Conservation (phyloP, 2,113 vertebrate species). For the Mionectes macconnelli region DNA sequence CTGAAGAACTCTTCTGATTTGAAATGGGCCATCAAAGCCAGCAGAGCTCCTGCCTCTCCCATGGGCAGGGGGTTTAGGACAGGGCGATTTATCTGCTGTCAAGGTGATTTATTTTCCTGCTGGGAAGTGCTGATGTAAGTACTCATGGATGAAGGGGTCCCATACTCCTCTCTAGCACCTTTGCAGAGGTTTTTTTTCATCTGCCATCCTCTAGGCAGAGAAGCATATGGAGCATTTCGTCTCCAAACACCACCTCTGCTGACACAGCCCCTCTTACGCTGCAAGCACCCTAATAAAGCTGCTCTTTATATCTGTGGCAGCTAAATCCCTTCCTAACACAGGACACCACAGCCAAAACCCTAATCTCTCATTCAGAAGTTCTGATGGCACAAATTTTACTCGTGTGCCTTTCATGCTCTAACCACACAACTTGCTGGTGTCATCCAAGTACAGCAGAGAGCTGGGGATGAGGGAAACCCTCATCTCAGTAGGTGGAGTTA, state of each 20-base stretch:
- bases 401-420: not conserved
- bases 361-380: not conserved
- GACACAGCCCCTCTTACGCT: not conserved
- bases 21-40: not conserved
- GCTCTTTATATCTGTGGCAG: not conserved
- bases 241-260: not conserved
- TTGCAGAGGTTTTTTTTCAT: not conserved
- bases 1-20: not conserved
- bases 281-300: not conserved
- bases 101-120: not conserved
- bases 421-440: not conserved
- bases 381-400: not conserved
- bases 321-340: not conserved
- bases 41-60: not conserved
- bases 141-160: not conserved
- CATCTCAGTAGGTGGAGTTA: not conserved
- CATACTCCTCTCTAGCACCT: not conserved
- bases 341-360: rapidly evolving
- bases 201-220: not conserved
- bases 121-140: not conserved
- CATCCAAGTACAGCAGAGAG: not conserved
- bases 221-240: not conserved
- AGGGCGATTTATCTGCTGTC: not conserved
- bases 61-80: not conserved
- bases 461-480: not conserved